A percentile compares a stretch with the other conserved stretches of the same genome.
These are phyloP conservation scores for Tryphoninae sp. DNA, from an alignment of 2,888 invertebrate species.

Conservation along the genomic window DNA sequence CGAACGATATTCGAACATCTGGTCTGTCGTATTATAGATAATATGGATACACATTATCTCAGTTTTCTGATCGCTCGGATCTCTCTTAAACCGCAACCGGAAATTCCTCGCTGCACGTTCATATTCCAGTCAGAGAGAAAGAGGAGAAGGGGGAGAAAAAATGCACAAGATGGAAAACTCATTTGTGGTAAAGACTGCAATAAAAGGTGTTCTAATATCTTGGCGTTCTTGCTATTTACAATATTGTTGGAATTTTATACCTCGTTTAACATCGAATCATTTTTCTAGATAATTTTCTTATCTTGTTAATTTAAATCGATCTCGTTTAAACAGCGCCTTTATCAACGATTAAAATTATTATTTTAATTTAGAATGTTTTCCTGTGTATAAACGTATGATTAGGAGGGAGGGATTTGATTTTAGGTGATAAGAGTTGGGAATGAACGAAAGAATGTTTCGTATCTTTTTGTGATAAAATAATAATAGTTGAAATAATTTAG, in stretches of 20 bases:
- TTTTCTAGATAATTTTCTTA: not conserved
- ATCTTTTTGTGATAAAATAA: not conserved
- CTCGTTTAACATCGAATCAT: not conserved
- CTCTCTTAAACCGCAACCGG: slow-evolving; percentile 50
- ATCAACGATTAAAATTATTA: not conserved
- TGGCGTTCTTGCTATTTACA: slow-evolving; percentile 20
- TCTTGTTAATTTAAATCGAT: not conserved
- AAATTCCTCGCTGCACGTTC: slow-evolving; percentile 56
- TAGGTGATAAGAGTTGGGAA: too few relatives aligned
- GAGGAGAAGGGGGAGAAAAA: not conserved
- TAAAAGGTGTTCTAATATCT: slow-evolving; percentile 36
- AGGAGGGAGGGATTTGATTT: too few relatives aligned
- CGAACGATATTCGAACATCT: slow-evolving; percentile 31
- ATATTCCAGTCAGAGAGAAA: slow-evolving; percentile 37
- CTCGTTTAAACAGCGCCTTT: not conserved
- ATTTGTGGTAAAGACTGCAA: slow-evolving; percentile 28
- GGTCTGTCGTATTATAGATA: slow-evolving; percentile 1
- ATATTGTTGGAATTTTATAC: not conserved
- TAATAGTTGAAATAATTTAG: too few relatives aligned
- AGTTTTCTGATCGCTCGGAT: slow-evolving; percentile 47
- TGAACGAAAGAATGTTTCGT: not conserved
- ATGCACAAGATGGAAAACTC: slow-evolving; percentile 4
- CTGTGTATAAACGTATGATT: not conserved
- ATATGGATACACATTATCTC: slow-evolving; percentile 26
- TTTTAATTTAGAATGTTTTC: not conserved